A percentile compares a stretch with the other conserved stretches of the same genome.
phyloP scores from a whole-genome alignment of 1,140 invertebrate genomes.

The Papilio helenus region DNA sequence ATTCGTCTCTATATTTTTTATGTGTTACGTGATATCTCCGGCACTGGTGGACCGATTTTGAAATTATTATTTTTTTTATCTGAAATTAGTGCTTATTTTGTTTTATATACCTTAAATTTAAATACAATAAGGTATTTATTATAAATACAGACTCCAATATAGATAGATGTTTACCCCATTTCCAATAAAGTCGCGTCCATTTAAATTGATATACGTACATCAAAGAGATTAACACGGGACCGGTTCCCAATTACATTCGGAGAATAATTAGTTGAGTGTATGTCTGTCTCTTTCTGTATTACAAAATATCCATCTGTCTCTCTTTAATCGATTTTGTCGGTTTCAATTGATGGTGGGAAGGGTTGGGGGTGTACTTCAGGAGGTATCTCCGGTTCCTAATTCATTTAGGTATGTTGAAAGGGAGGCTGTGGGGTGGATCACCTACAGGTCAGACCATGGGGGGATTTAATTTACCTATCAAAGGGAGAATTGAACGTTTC shows the following conservation, averaged over 20 bases:
- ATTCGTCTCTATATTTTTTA: no score
- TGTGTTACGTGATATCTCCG: no score
- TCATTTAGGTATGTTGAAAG: background rate
- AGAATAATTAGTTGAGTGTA: background rate
- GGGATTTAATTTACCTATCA: background rate
- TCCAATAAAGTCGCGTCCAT: no score
- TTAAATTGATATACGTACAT: background rate
- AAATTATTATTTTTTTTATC: no score
- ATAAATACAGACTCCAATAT: no score
- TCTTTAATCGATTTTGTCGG: slow-evolving; percentile 17
- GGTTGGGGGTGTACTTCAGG: background rate
- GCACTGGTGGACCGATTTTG: no score
- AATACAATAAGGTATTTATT: no score
- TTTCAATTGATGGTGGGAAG: background rate
- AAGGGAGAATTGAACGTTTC: no score
- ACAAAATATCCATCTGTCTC: background rate
- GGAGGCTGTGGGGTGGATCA: background rate
- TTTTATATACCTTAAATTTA: no score
- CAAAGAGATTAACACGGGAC: background rate
- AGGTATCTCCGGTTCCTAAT: slow-evolving; percentile 2
- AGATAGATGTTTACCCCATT: no score
- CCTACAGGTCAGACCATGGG: background rate
- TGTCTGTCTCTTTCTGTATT: background rate
- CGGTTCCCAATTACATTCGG: background rate
- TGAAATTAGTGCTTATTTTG: no score